Conservation (phyloP, 2,113 vertebrate genomes). For the Mesocricetus auratus region DNA sequence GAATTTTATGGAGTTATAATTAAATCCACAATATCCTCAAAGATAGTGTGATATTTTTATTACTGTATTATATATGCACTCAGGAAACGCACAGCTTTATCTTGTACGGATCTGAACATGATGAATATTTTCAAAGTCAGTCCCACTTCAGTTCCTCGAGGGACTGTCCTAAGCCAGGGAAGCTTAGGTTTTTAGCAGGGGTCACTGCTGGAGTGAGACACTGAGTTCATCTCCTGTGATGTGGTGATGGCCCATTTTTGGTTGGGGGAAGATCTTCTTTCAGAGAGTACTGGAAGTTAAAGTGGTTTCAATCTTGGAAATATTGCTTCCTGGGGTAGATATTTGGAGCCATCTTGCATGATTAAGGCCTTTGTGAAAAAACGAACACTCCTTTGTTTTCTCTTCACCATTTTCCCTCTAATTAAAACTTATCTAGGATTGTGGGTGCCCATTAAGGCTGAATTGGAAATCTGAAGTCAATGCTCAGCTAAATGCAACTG, state of each 20-base stretch:
- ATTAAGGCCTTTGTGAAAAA: slow-evolving; percentile 49
- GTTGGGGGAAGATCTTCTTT: not conserved
- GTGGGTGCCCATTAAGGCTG: slow-evolving; percentile 47
- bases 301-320: slow-evolving; percentile 35
- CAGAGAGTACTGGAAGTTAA: not conserved
- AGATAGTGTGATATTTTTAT: not conserved
- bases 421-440: slow-evolving; percentile 40
- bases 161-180: not conserved
- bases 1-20: not conserved
- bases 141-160: slow-evolving; percentile 10
- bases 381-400: slow-evolving; percentile 1
- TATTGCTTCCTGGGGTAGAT: not conserved
- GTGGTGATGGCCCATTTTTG: not conserved
- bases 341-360: slow-evolving; percentile 38
- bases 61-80: not conserved
- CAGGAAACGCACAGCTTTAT: not conserved
- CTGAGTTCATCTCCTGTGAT: not conserved
- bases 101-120: not conserved
- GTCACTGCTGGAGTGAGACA: not conserved
- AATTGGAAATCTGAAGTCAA: slow-evolving; percentile 57
- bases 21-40: not conserved
- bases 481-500: slow-evolving; percentile 15
- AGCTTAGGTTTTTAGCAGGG: not conserved
- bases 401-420: slow-evolving; percentile 22
- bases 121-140: slow-evolving; percentile 30